Conservation (phyloP, 2,113 vertebrate genomes). For the Dermatemys mawii region DNA sequence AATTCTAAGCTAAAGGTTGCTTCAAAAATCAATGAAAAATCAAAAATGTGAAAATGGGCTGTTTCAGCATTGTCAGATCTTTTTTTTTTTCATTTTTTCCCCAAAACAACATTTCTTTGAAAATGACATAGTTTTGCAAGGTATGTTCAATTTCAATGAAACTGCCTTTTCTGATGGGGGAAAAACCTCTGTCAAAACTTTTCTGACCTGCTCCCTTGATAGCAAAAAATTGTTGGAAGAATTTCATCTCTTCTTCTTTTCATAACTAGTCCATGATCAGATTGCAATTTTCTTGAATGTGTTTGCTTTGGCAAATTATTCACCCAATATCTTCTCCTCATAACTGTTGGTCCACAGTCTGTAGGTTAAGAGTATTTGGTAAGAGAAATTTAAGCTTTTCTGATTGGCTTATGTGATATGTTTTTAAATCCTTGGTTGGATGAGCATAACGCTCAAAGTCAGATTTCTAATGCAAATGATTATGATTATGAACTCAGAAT, state of each 20-base stretch:
- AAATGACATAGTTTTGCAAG: constrained; percentile 34
- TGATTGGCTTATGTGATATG: not conserved
- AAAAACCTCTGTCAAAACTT: not conserved
- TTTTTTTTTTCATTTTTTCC: not conserved
- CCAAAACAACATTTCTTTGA: not conserved
- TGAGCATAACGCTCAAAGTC: constrained; percentile 30
- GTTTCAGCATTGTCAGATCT: not conserved
- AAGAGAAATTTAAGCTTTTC: constrained; percentile 54
- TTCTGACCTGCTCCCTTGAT: not conserved
- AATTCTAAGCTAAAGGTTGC: not conserved
- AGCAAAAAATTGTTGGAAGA: not conserved
- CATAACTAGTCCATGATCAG: constrained; percentile 8
- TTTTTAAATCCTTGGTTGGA: constrained; percentile 44
- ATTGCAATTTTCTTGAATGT: not conserved
- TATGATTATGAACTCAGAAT: not conserved
- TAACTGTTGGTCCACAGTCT: constrained; percentile 33
- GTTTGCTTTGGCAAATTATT: constrained; percentile 4
- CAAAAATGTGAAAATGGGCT: not conserved
- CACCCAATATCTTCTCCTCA: not conserved
- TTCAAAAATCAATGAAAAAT: not conserved
- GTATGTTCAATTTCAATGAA: not conserved
- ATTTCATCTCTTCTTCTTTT: constrained; percentile 19
- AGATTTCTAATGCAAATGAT: not conserved
- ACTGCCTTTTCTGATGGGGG: constrained; percentile 6
- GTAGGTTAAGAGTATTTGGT: constrained; percentile 36